Evolutionary conservation across 1,140 invertebrate genomes (phyloP).

Genomic region (Cyrtorhinus lividipennis): DNA sequence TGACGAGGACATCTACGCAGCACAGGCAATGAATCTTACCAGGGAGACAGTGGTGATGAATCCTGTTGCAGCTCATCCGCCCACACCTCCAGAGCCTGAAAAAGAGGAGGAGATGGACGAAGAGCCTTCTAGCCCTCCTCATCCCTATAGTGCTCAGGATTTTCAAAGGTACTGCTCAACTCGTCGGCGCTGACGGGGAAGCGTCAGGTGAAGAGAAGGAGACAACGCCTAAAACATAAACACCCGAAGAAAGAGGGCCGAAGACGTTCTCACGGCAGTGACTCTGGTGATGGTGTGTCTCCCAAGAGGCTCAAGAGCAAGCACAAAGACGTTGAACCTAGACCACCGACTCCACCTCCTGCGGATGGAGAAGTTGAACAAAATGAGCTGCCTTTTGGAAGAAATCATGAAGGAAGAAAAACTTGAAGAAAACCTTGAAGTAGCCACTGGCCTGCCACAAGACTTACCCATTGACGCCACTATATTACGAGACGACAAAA

Average conservation of each 20-base stretch:
- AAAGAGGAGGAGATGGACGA: no score
- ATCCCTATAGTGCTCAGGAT: constrained; percentile 51
- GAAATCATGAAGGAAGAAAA: no score
- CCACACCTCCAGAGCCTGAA: constrained; percentile 19
- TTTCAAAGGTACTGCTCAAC: constrained; percentile 42
- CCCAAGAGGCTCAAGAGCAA: constrained; percentile 16
- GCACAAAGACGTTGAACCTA: constrained; percentile 9
- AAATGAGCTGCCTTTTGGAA: constrained; percentile 24
- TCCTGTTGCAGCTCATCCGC: constrained; percentile 11
- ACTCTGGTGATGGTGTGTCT: constrained; percentile 14
- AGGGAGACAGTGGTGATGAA: neutral
- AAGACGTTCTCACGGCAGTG: constrained; percentile 22
- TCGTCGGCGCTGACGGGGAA: constrained; percentile 20
- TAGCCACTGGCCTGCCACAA: no score
- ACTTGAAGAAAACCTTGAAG: no score
- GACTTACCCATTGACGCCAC: neutral
- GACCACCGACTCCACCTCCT: constrained; percentile 10
- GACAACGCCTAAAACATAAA: constrained; percentile 28
- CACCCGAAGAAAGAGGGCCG: constrained; percentile 7
- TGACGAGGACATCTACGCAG: constrained; percentile 23
- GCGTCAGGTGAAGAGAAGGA: constrained; percentile 31
- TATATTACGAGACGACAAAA: constrained; percentile 4
- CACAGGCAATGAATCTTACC: constrained; percentile 28
- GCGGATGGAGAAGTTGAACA: constrained; percentile 24
- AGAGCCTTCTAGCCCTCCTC: constrained; percentile 30